Conservation (phyloP, 92 coral and sea anemone species). For the Scolanthus callimorphus region DNA sequence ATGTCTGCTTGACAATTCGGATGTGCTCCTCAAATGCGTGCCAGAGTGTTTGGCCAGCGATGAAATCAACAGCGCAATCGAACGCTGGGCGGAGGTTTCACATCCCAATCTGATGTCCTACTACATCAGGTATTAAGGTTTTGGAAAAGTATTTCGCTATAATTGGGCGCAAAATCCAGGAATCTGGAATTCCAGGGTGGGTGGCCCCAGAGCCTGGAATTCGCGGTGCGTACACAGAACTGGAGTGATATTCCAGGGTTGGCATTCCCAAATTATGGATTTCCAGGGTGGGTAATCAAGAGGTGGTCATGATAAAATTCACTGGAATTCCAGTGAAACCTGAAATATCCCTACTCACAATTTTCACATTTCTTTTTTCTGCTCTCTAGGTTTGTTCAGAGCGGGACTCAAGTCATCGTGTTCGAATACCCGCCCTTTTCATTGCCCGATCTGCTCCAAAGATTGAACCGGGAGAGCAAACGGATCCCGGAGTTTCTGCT, state of each 20-base stretch:
- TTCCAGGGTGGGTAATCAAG: no score
- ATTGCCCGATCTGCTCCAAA: constrained; percentile 58
- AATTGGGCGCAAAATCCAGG: no score
- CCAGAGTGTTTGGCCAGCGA: constrained; percentile 67
- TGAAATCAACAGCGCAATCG: constrained; percentile 61
- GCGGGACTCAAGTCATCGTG: constrained; percentile 73
- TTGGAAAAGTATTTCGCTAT: no score
- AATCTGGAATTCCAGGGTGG: no score
- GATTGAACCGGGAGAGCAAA: constrained; percentile 45
- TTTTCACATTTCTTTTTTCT: no score
- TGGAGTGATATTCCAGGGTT: no score
- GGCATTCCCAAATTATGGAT: no score
- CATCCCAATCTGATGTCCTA: constrained; percentile 79
- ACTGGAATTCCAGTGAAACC: no score
- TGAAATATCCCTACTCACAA: no score
- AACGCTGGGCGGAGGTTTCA: constrained; percentile 61
- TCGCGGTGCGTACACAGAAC: no score
- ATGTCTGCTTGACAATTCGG: constrained; percentile 91
- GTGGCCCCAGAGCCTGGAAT: no score
- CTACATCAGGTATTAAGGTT: constrained; percentile 31
- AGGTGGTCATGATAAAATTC: no score
- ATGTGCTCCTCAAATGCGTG: constrained; percentile 80
- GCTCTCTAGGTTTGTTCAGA: constrained; percentile 46
- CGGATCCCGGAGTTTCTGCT: constrained; percentile 77
- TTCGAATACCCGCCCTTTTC: constrained; percentile 89